Base-by-base conservation (phyloP, 1,140 invertebrate genomes). In the Drosophila athabasca region DNA sequence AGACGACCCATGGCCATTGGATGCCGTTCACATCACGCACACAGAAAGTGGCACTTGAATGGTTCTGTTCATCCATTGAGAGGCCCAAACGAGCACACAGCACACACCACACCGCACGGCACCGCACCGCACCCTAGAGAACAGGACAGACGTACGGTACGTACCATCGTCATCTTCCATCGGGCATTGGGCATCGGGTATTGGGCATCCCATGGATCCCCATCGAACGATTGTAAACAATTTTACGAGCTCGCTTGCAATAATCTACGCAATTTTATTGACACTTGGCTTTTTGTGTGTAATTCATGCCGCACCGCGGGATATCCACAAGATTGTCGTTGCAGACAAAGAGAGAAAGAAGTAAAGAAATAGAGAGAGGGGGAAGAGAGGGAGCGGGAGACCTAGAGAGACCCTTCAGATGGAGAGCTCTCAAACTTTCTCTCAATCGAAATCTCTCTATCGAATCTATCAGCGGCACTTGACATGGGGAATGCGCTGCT, bases 191-290 rank as follows among this genome's bases (percentile, higher is more conserved):
- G 29, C 29, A 31, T 31, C 8, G 29, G 31, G 31, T 3, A 35
- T 35, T 35, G 35, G 35, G 35, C 35, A 39, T 39, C 35, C 35
- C 35, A 39, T 39, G 35, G 35, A 41, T 19, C 44, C 13, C 51
- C 29, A 41, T 24, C 13, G 53, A 22, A 68, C 67, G 79, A 88
- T 70, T 76, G 76, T 89, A 88, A 88, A 89, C 79, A 88, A 88
- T 88, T 88, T 88, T 88, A 88, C 77, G 83, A 89, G 84, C 79
- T 83, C 84, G 79, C 55, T 45, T 65, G 76, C 79, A 89, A 88
- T 88, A 88, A 88, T 83, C 83, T 88, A 83, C 70, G 83, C 83
- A 89, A 88, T 88, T 88, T 88, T 88, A 88, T 88, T 83, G 83
- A 88, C 83, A 87, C 83, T 82, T 74, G 61, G 62, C 70, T 78